Base-by-base conservation (phyloP, 2,888 invertebrate species). In the Argynnis bischoffii region DNA sequence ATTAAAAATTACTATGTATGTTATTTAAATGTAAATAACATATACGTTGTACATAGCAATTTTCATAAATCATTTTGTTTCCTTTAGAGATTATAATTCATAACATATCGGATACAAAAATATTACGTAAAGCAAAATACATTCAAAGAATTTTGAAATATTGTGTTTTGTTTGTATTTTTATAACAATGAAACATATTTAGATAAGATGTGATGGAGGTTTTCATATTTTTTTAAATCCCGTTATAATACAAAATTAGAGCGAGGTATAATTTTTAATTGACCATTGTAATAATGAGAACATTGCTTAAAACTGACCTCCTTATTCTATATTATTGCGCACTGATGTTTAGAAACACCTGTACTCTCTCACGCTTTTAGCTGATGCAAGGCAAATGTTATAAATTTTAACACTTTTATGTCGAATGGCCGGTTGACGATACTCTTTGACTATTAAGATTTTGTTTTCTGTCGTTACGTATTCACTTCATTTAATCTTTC, bases 251-350 rank as follows among this genome's bases (percentile, higher is more conserved):
- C 64, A 74, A 77, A 81, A 82, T 78, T 79, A 77, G 82, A 79
- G 77, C 80, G 84, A 76, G 81, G 81, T 64, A 79, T 84, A 79
- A 70, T 51, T 63, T 89, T 69, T 71, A 91, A 90, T 88, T 89
- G 90, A 85, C 88, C 89, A 92, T 92, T 92, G 90, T 91, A 80
- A 81, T 80, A 83, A 83, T 89, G 90, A 80, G 90, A 89, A 85
- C 79, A 87, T 86, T 83, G 80, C 84, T 77, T 72, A 78, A 80
- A 80, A 78, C 74, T 86, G 90, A 84, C 90, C 90, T 81, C 83
- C 85, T 89, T 89, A 84, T 82, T 78, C 73, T 75, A 83, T 79
- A 81, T 83, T 80, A 70, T 70, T 70, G 64, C 68, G 78, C 77
- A 75, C 74, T 77, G 83, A 84, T 85, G 82, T 82, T 90, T 88